Conservation (phyloP, 2,888 invertebrate species). For the Herminia tarsipennalis region DNA sequence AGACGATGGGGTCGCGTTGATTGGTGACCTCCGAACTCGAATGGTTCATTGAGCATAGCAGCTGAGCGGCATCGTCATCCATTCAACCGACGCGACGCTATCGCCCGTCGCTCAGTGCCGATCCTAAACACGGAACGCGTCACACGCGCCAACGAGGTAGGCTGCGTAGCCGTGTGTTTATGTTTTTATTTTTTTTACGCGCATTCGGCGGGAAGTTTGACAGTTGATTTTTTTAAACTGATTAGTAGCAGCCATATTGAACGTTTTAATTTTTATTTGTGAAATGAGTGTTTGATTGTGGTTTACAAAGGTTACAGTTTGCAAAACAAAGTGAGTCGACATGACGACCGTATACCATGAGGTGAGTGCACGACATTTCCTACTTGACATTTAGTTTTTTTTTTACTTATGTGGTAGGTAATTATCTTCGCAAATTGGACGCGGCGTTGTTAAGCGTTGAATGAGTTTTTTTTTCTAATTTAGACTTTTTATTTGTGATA, state of each 20-base stretch:
- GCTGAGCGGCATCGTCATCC: constrained; percentile 70
- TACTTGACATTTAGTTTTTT: constrained; percentile 72
- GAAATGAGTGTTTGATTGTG: constrained; percentile 76
- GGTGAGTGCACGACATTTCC: constrained; percentile 81
- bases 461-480: constrained; percentile 28
- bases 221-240: constrained; percentile 41
- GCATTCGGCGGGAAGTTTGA: constrained; percentile 73
- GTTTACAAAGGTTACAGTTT: constrained; percentile 50
- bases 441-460: constrained; percentile 44
- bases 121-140: constrained; percentile 79
- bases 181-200: constrained; percentile 56
- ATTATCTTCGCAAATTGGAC: constrained; percentile 54
- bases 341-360: constrained; percentile 81
- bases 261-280: constrained; percentile 39
- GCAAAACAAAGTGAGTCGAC: constrained; percentile 61
- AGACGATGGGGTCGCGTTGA: constrained; percentile 72
- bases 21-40: constrained; percentile 80
- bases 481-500: constrained; percentile 9
- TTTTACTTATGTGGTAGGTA: constrained; percentile 75
- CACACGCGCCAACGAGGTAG: constrained; percentile 73
- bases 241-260: constrained; percentile 27
- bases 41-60: constrained; percentile 82
- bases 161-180: constrained; percentile 63
- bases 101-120: constrained; percentile 73
- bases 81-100: constrained; percentile 65